Percentiles rank a stretch among this genome's conserved stretches.
Evolutionary conservation across 2,888 invertebrate species (phyloP).

Genomic region (Alsophila aescularia): DNA sequence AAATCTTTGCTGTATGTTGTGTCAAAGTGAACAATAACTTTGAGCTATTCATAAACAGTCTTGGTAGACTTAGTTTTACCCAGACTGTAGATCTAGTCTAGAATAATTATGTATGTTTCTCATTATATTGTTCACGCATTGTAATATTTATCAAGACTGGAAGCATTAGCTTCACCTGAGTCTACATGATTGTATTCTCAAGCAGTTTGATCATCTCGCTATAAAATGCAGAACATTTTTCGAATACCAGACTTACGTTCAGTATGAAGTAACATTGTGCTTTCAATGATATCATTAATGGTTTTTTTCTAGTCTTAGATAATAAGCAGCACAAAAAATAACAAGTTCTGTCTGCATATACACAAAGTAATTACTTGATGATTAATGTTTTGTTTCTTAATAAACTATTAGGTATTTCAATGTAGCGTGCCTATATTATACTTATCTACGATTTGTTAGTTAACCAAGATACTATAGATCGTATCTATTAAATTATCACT

Average conservation of each 20-base stretch:
- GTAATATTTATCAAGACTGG: neutral
- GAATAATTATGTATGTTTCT: no score
- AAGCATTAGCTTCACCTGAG: neutral
- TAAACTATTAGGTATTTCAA: no score
- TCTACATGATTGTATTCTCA: neutral
- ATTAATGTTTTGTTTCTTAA: neutral
- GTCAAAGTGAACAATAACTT: no score
- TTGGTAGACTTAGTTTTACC: no score
- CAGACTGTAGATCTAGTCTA: no score
- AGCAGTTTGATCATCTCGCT: neutral
- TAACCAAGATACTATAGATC: no score
- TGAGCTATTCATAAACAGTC: no score
- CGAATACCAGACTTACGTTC: conserved; percentile 8
- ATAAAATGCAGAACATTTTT: conserved; percentile 7
- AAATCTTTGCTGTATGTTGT: no score
- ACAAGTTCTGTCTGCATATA: conserved; percentile 2
- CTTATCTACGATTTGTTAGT: no score
- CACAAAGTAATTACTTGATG: conserved; percentile 5
- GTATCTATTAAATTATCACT: no score
- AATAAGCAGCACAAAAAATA: conserved; percentile 12
- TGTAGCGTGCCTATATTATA: no score
- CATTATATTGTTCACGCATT: no score
- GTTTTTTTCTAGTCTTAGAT: conserved; percentile 10
- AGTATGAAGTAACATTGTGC: conserved; percentile 7
- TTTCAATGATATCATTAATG: conserved; percentile 13